Evolutionary conservation across 2,888 invertebrate species (phyloP).

Genomic region (Ceraclea dissimilis): DNA sequence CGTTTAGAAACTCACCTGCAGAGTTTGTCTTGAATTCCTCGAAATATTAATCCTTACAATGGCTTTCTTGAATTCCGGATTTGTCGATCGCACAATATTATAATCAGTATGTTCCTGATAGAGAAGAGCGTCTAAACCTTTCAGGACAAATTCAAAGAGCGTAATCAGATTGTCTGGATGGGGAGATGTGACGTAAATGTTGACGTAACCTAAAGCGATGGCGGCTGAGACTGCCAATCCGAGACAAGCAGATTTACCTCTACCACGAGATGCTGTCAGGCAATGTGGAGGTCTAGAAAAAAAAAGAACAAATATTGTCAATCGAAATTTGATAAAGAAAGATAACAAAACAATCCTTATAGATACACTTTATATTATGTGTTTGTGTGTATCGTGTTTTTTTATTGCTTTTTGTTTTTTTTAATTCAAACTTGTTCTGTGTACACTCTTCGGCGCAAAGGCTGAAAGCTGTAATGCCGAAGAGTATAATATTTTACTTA

Average conservation of each 20-base stretch:
- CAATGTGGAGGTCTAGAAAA: conserved; percentile 82
- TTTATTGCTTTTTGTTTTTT: too few relatives aligned
- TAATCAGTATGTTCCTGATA: conserved; percentile 97
- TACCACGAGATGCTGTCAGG: conserved; percentile 90
- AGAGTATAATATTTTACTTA: too few relatives aligned
- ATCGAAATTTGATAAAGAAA: too few relatives aligned
- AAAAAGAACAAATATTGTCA: background rate
- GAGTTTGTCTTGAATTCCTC: conserved; percentile 84
- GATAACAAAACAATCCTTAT: too few relatives aligned
- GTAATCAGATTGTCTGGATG: conserved; percentile 97
- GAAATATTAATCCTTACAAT: conserved; percentile 89
- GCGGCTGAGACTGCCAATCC: conserved; percentile 87
- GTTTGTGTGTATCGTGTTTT: too few relatives aligned
- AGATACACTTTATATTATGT: too few relatives aligned
- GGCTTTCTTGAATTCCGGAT: conserved; percentile 94
- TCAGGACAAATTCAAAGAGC: conserved; percentile 92
- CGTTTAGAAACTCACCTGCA: conserved; percentile 69
- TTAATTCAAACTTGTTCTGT: too few relatives aligned
- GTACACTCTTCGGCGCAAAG: too few relatives aligned
- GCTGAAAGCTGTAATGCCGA: too few relatives aligned
- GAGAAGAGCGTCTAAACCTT: conserved; percentile 88
- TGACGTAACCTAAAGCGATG: conserved; percentile 65
- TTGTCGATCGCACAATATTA: conserved; percentile 87
- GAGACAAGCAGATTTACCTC: conserved; percentile 96
- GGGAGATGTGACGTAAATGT: conserved; percentile 96